These are phyloP conservation scores for Pemphigus obesinymphae DNA, from an alignment of 1,140 invertebrate genomes.

Conservation along the genomic window DNA sequence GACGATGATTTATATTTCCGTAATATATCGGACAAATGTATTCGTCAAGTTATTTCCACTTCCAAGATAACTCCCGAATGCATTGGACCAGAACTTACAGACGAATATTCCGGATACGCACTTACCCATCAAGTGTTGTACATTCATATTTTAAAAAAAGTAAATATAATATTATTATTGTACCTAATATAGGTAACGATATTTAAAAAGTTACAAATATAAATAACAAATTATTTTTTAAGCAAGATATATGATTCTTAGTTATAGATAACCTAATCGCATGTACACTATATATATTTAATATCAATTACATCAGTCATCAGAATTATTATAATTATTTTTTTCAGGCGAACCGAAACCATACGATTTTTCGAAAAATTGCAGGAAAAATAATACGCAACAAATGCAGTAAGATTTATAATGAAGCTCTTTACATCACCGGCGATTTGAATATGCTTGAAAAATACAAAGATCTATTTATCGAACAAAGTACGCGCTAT, in stretches of 20 bases:
- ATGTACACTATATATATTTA: no score
- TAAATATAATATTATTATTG: background rate
- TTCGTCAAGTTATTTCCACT: background rate
- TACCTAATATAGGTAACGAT: no score
- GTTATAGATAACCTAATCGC: no score
- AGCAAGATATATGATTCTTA: background rate
- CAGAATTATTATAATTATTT: no score
- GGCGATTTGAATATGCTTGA: background rate
- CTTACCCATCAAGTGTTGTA: conserved; percentile 27
- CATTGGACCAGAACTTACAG: background rate
- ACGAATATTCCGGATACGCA: background rate
- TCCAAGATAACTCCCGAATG: background rate
- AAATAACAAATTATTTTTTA: no score
- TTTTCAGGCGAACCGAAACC: background rate
- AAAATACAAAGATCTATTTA: conserved; percentile 25
- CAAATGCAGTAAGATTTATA: background rate
- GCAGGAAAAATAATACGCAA: background rate
- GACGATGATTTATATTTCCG: background rate
- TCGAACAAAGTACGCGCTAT: conserved; percentile 19
- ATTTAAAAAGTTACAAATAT: background rate
- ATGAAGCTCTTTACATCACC: background rate
- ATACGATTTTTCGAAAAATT: background rate
- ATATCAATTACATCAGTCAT: no score
- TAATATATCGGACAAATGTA: background rate
- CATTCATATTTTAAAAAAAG: background rate